Evolutionary conservation across 2,888 invertebrate species (phyloP).

Genomic region (Elegia similella): DNA sequence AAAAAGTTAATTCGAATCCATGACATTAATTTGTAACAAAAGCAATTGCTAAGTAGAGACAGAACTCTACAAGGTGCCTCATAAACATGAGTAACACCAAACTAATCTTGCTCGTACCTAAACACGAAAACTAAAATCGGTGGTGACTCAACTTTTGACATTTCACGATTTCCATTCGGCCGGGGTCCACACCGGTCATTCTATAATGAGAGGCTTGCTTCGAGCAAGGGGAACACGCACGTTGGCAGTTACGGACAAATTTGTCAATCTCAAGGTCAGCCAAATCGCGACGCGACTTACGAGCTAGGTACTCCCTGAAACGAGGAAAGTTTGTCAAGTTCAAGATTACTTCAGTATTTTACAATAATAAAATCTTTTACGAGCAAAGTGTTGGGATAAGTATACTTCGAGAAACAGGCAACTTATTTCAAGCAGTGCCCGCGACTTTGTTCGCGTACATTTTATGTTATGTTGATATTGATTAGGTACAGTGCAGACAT

Average conservation of each 20-base stretch:
- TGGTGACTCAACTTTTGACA: slow-evolving; percentile 31
- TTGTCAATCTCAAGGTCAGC: neutral
- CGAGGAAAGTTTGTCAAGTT: slow-evolving; percentile 16
- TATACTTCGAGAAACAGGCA: neutral
- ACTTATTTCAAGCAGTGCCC: neutral
- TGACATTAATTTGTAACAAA: too few relatives aligned
- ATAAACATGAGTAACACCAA: neutral
- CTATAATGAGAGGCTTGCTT: neutral
- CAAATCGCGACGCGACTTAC: neutral
- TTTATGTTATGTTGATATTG: too few relatives aligned
- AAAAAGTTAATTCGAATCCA: too few relatives aligned
- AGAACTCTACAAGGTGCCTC: too few relatives aligned
- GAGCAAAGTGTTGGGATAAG: neutral
- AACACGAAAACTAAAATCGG: slow-evolving; percentile 12
- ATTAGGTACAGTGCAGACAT: too few relatives aligned
- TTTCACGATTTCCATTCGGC: slow-evolving; percentile 32
- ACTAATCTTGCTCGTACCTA: neutral
- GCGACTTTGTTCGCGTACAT: too few relatives aligned
- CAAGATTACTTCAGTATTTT: slow-evolving; percentile 17
- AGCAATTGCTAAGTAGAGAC: too few relatives aligned
- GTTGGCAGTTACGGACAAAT: slow-evolving; percentile 10
- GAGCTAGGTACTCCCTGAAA: neutral
- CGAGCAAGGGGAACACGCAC: slow-evolving; percentile 22
- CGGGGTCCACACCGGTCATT: slow-evolving; percentile 16
- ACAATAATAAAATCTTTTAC: slow-evolving; percentile 3